phyloP scores from a whole-genome alignment of 2,888 invertebrate genomes.

The Pegoplata infirma region DNA sequence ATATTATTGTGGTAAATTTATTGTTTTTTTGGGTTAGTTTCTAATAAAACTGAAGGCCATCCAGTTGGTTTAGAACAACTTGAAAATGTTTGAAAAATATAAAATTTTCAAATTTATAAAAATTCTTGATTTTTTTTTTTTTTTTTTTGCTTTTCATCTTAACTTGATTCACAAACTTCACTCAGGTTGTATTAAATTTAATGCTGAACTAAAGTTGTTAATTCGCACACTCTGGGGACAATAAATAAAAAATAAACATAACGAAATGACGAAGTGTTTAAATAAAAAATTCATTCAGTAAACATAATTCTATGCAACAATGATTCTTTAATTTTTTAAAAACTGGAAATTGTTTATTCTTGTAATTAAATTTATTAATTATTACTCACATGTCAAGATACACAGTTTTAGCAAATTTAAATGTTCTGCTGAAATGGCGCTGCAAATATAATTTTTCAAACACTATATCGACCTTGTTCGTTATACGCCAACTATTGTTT shows the following conservation, averaged over 20 bases:
- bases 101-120: constrained; percentile 20
- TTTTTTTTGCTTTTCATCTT: too few relatives aligned
- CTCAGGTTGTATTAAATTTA: neutral
- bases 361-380: constrained; percentile 15
- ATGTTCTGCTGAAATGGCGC: too few relatives aligned
- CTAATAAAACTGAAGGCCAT: constrained; percentile 35
- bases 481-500: too few relatives aligned
- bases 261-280: neutral
- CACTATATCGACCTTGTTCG: too few relatives aligned
- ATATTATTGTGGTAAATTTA: neutral
- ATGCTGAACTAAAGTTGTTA: constrained; percentile 5
- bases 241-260: neutral
- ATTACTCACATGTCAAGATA: neutral
- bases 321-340: constrained; percentile 24
- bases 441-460: too few relatives aligned
- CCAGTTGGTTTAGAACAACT: constrained; percentile 38
- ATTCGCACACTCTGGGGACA: neutral
- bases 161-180: constrained; percentile 29
- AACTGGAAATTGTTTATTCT: neutral
- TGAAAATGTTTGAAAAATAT: too few relatives aligned
- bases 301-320: constrained; percentile 21
- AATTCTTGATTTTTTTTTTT: constrained; percentile 29
- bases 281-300: constrained; percentile 33
- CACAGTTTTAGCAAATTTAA: too few relatives aligned
- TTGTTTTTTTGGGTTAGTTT: constrained; percentile 15